phyloP scores from a whole-genome alignment of 1,140 invertebrate genomes.

The Drosophila orosa region DNA sequence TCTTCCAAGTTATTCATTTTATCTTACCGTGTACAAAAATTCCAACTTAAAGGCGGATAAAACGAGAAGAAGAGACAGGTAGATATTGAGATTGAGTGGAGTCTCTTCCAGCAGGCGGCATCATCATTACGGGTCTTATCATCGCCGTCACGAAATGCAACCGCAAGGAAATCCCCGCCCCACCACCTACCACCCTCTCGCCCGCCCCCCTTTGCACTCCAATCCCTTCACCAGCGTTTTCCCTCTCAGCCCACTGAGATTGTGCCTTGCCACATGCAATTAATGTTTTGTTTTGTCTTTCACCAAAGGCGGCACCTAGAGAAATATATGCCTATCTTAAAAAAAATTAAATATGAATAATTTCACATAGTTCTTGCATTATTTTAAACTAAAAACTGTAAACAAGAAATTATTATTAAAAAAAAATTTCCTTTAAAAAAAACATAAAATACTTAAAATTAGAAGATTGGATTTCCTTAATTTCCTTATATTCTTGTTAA shows the following conservation, averaged over 20 bases:
- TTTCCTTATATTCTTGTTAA: no score
- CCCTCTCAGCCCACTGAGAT: slow-evolving; percentile 17
- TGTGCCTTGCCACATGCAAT: slow-evolving; percentile 55
- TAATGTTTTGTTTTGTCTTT: slow-evolving; percentile 64
- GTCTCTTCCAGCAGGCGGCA: slow-evolving; percentile 32
- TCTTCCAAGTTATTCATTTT: neutral
- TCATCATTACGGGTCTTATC: slow-evolving; percentile 49
- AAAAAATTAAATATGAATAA: no score
- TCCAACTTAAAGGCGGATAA: slow-evolving; percentile 11
- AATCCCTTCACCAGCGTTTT: slow-evolving; percentile 1
- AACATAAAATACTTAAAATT: no score
- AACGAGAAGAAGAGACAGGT: slow-evolving; percentile 22
- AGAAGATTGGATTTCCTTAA: no score
- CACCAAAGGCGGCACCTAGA: slow-evolving; percentile 27
- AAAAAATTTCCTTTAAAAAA: no score
- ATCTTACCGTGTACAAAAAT: slow-evolving; percentile 15
- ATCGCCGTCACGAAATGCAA: slow-evolving; percentile 59
- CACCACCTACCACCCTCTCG: neutral
- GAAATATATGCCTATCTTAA: neutral
- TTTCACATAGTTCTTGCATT: no score
- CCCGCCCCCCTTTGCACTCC: neutral
- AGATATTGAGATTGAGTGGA: slow-evolving; percentile 32
- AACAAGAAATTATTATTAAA: no score
- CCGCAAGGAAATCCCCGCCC: slow-evolving; percentile 46
- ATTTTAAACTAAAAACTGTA: no score